Percentiles rank a stretch among this genome's conserved stretches.
Conservation (phyloP, 37 sponge, comb jelly and placozoan species). For the Oscarella lobularis region DNA sequence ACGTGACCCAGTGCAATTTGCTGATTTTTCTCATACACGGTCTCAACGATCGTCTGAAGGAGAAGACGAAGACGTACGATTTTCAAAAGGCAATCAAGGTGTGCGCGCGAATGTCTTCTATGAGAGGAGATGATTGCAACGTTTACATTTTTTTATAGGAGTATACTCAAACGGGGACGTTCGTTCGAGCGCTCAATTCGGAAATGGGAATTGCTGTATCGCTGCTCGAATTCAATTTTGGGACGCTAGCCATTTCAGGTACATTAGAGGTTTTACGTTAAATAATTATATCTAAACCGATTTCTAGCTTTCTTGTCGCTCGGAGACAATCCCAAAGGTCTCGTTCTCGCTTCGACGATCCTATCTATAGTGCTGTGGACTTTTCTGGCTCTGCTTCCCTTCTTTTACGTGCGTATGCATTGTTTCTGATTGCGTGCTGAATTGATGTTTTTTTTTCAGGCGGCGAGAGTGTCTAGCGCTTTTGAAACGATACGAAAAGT, state of each 20-base stretch:
- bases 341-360: neutral
- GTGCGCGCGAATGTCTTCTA: neutral
- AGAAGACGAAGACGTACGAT: neutral
- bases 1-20: conserved; percentile 67
- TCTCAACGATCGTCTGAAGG: neutral
- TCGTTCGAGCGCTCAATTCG: neutral
- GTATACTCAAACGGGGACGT: neutral
- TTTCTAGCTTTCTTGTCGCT: neutral
- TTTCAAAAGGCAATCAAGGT: neutral
- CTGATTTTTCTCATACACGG: conserved; percentile 41
- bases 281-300: neutral
- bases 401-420: neutral
- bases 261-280: neutral
- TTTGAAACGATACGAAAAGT: neutral
- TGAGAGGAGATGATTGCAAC: no score
- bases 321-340: neutral
- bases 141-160: neutral
- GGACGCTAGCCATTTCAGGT: neutral
- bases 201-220: neutral
- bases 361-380: neutral
- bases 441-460: neutral
- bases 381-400: neutral
- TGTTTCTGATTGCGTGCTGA: neutral
- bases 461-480: neutral
- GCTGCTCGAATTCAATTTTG: neutral